These are phyloP conservation scores for Cotesia glomerata DNA, from an alignment of 1,140 invertebrate species.

Conservation along the genomic window DNA sequence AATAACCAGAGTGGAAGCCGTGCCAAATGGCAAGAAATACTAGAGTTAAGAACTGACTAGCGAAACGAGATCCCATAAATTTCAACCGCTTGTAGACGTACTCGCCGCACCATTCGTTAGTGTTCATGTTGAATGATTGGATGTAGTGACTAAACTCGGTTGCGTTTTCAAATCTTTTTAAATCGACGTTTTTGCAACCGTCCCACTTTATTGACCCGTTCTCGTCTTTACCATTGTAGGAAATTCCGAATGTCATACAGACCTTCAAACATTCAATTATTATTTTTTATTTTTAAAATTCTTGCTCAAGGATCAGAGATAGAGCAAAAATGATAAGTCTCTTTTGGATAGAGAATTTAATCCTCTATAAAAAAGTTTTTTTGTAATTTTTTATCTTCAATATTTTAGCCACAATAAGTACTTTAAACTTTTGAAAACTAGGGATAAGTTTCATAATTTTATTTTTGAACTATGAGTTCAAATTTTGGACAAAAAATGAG, in stretches of 20 bases:
- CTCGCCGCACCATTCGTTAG: slow-evolving; percentile 89
- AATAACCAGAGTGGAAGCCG: slow-evolving; percentile 90
- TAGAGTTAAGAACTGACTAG: slow-evolving; percentile 83
- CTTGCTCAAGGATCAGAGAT: no score
- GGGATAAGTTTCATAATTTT: no score
- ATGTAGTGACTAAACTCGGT: slow-evolving; percentile 86
- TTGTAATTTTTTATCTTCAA: no score
- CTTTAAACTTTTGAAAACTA: no score
- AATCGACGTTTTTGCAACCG: slow-evolving; percentile 84
- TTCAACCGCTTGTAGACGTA: slow-evolving; percentile 92
- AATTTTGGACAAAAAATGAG: no score
- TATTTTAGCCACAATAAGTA: no score
- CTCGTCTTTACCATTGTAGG: slow-evolving; percentile 78
- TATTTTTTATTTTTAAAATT: not conserved
- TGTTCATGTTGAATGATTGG: slow-evolving; percentile 90
- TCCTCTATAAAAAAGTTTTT: no score
- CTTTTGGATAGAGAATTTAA: no score
- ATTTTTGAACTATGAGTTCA: no score
- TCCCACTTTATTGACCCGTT: slow-evolving; percentile 75
- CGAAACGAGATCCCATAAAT: slow-evolving; percentile 84
- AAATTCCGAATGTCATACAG: slow-evolving; percentile 73
- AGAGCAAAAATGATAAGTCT: no score
- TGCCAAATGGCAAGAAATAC: slow-evolving; percentile 93
- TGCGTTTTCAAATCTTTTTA: slow-evolving; percentile 77
- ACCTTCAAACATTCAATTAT: slow-evolving; percentile 56